phyloP scores from a whole-genome alignment of 2,888 invertebrate species.

The Alcis repandata region DNA sequence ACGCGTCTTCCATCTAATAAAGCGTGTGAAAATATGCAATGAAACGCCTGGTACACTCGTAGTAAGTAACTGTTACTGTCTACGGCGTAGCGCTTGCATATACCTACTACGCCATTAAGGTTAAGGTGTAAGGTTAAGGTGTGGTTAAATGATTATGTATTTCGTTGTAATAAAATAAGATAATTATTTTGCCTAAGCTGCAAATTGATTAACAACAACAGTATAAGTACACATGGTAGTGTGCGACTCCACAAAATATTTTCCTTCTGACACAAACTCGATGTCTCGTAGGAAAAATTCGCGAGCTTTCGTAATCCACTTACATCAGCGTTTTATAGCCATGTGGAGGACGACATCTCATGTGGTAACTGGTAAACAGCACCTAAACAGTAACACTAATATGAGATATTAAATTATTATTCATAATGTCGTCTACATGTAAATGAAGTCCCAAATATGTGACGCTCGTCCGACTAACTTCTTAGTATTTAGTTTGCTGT shows the following conservation, averaged over 20 bases:
- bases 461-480: conserved; percentile 15
- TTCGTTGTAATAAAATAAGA: too few species aligned
- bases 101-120: too few species aligned
- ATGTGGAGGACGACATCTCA: conserved; percentile 1
- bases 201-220: too few species aligned
- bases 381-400: background rate
- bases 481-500: conserved; percentile 17
- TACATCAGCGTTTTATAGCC: conserved; percentile 8
- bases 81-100: too few species aligned
- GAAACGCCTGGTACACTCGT: too few species aligned
- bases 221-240: background rate
- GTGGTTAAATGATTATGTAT: too few species aligned
- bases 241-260: background rate
- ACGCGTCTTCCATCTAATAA: too few species aligned
- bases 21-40: too few species aligned
- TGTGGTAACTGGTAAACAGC: conserved; percentile 1
- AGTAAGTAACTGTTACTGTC: too few species aligned
- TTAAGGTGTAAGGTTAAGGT: too few species aligned
- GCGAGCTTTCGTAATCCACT: conserved; percentile 3
- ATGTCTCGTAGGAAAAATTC: conserved; percentile 9
- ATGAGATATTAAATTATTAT: conserved; percentile 15
- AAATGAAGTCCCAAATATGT: conserved; percentile 21
- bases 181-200: too few species aligned
- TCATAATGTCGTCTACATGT: conserved; percentile 17
- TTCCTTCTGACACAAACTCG: conserved; percentile 9